Conservation (phyloP, 2,888 invertebrate genomes). For the Dyspetes luteomarginatus region DNA sequence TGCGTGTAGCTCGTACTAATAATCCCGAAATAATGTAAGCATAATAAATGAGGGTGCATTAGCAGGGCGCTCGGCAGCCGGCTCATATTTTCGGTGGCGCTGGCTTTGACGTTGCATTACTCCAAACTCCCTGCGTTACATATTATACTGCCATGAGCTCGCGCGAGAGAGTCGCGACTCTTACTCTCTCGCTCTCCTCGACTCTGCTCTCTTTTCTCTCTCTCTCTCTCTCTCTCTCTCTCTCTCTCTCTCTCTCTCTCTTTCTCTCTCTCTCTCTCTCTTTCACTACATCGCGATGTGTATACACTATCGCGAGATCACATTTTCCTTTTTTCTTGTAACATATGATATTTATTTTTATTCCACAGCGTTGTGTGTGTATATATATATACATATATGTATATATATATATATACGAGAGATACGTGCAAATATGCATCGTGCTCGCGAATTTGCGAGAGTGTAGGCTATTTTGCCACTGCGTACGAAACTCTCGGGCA, state of each 20-base stretch:
- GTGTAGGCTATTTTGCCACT: constrained; percentile 49
- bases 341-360: constrained; percentile 53
- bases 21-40: constrained; percentile 83
- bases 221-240: constrained; percentile 37
- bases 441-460: constrained; percentile 56
- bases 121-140: constrained; percentile 81
- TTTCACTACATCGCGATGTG: constrained; percentile 54
- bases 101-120: constrained; percentile 83
- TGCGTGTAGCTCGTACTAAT: constrained; percentile 78
- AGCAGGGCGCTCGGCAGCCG: constrained; percentile 81
- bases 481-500: background rate
- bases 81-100: constrained; percentile 83
- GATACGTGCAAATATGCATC: constrained; percentile 38
- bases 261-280: constrained; percentile 36
- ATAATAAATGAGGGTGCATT: constrained; percentile 82
- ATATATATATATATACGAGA: constrained; percentile 4
- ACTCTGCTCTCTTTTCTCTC: constrained; percentile 27
- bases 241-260: constrained; percentile 33
- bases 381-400: too few species aligned
- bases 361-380: constrained; percentile 23
- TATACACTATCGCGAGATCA: constrained; percentile 59
- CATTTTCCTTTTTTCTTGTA: constrained; percentile 37
- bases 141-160: constrained; percentile 74
- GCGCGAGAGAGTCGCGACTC: constrained; percentile 19
- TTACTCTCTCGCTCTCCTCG: constrained; percentile 33